Conservation (phyloP, 2,113 vertebrate species). For the Oenanthe melanoleuca region DNA sequence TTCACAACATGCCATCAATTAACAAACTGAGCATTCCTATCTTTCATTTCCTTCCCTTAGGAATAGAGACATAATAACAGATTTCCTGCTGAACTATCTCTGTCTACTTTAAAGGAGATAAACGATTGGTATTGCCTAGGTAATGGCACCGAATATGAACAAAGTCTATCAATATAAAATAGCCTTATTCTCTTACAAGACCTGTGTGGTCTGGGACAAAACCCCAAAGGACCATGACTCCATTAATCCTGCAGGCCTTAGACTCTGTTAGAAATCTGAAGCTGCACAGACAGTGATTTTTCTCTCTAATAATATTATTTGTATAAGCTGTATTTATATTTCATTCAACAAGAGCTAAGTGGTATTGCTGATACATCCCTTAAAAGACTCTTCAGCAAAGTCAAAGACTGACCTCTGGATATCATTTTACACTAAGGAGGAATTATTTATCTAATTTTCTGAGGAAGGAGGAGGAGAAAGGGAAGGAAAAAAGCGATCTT, state of each 20-base stretch:
- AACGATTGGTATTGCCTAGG: conserved; percentile 22
- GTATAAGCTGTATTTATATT: conserved; percentile 50
- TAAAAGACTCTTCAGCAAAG: neutral
- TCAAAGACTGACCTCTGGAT: conserved; percentile 41
- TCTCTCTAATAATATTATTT: conserved; percentile 48
- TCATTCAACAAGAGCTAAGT: conserved; percentile 48
- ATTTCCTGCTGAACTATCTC: conserved; percentile 61
- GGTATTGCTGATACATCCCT: neutral
- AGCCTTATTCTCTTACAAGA: conserved; percentile 44
- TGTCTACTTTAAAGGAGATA: conserved; percentile 62
- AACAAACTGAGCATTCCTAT: conserved; percentile 19
- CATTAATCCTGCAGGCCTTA: conserved; percentile 35
- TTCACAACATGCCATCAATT: conserved; percentile 20
- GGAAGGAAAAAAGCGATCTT: neutral
- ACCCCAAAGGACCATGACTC: conserved; percentile 20
- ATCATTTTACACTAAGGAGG: conserved; percentile 25
- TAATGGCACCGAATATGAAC: conserved; percentile 43
- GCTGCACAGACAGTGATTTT: conserved; percentile 12
- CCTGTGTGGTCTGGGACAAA: conserved; percentile 18
- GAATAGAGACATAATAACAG: conserved; percentile 41
- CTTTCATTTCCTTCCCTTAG: conserved; percentile 39
- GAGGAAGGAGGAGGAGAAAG: neutral
- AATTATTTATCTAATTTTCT: conserved; percentile 2
- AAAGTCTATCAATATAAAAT: conserved; percentile 51
- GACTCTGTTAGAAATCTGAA: conserved; percentile 29